Percentiles rank a stretch among this genome's conserved stretches.
Evolutionary conservation across 2,113 vertebrate genomes (phyloP).

Genomic region (Neolamprologus sp.): DNA sequence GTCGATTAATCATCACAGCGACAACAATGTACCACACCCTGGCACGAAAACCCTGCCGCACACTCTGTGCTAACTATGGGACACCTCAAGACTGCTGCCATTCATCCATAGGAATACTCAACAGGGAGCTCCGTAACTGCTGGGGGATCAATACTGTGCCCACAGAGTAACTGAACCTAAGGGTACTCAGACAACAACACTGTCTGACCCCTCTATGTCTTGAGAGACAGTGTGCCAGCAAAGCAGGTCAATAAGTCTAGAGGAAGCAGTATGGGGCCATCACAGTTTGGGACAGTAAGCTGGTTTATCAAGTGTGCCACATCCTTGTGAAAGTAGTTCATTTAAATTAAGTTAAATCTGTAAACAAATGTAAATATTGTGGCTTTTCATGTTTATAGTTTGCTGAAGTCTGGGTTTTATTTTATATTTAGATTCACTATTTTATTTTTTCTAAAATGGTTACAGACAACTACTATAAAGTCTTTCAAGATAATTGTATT

Average conservation of each 20-base stretch:
- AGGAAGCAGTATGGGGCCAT: constrained; percentile 53
- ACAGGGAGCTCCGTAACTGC: constrained; percentile 40
- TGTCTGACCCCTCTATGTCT: constrained; percentile 15
- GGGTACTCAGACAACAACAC: constrained; percentile 12
- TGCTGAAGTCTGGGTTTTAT: not conserved
- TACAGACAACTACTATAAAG: not conserved
- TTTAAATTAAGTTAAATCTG: not conserved
- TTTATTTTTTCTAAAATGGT: not conserved
- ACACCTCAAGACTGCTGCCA: constrained; percentile 15
- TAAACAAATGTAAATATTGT: not conserved
- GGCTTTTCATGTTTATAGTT: not conserved
- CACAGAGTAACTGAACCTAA: constrained; percentile 44
- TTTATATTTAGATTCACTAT: not conserved
- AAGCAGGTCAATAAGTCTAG: constrained; percentile 59
- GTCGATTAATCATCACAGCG: constrained; percentile 2
- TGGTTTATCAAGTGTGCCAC: constrained; percentile 44
- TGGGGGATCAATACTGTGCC: constrained; percentile 66
- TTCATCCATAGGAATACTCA: constrained; percentile 42
- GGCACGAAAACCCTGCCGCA: constrained; percentile 41
- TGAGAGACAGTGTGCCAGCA: constrained; percentile 28
- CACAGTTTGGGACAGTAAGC: constrained; percentile 33
- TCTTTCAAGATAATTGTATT: not conserved
- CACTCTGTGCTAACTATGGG: constrained; percentile 15
- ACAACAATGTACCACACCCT: not conserved
- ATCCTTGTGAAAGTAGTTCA: not conserved